Evolutionary conservation across 2,888 invertebrate species (phyloP), one percentile per base, ranked within the genome.

Genomic region (Athripsodes cinereus): DNA sequence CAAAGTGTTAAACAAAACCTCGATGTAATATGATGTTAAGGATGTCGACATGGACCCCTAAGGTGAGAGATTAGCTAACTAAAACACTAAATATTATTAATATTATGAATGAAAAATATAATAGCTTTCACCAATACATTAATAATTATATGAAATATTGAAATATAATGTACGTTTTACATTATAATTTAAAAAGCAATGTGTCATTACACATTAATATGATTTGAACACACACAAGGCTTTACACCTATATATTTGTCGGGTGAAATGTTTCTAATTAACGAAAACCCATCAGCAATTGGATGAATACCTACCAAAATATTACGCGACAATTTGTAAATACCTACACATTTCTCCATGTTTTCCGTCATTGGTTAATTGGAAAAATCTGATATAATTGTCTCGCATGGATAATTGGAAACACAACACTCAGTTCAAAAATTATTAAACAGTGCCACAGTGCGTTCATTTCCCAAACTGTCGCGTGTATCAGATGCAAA

Each of bases 31-130:
- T 31, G 11, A 31, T 6, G 31, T 8, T 16, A 6, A 46, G 18
- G n/a, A n/a, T n/a, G 16, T 16, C 46, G n/a, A 18, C 46, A 46
- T n/a, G n/a, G 16, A 44, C 18, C 13, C 47, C 47, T 13, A 13
- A 47, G 19, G 21, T 20, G 20, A 16, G 21, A 21, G 52, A 51
- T 51, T 40, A 57, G 47, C 46, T 46, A 46, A 47, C 47, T 20
- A 18, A 20, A 47, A 19, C 19, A 47, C 34, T 26, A 46, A 26
- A 46, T 46, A 31, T 40, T 56, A 60, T 56, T 60, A 56, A 53
- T 53, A n/a, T n/a, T n/a, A 46, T 53, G 47, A 53, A 56, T 60
- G 53, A 26, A 10, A 26, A 26, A 26, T 10, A 26, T 26, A 26
- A 26, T 26, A 26, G 10, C 26, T 26, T 10, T 3, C 10, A 26